Evolutionary conservation across 2,113 vertebrate species (phyloP), one percentile per base, ranked within the genome.

Genomic region (Indri indri): DNA sequence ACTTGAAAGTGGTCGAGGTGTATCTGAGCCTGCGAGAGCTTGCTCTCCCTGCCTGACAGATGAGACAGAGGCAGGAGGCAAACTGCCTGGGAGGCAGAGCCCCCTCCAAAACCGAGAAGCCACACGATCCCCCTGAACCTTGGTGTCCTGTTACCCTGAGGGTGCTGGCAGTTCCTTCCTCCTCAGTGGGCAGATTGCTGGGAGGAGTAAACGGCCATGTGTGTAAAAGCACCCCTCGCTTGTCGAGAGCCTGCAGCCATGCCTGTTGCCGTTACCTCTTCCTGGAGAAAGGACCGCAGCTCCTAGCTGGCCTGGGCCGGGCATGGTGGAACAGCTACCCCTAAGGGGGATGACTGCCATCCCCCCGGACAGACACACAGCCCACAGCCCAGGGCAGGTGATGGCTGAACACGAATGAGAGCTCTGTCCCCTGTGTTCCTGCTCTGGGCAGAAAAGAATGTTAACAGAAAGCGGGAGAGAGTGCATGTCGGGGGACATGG

Each of bases 61-160:
- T 32, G 32, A 79, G 50, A 16, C 14, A 20, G 8, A 61, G 30
- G 47, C 4, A 23, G 20, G 45, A 65, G 54, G 73, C 50, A 57
- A 17, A 59, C 1, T 45, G 8, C 30, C 34, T 0, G 20, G 81
- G 22, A 71, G 54, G 27, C 4, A 2, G 37, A 50, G 17, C 61
- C 17, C 20, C 47, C 20, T 52, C 73, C 47, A 27, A 22, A 76
- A 30, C 61, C 12, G 11, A 32, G 10, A 18, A 37, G 50, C 83
- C 79, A 2, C 1, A 0, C 6, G 23, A 42, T 30, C 45, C 2
- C 30, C 2, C 12, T 0, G 0, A 23, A 47, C 50, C 10, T 32
- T 16, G 2, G 2, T 79, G 5, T 83, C 42, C 18, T 74, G 42
- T 82, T 87, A 27, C 23, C n/a, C 6, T 11, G 52, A 42, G 88